Evolutionary conservation across 1,140 invertebrate species (phyloP), one percentile per base, ranked within the genome.

Genomic region (Neodiprion virginianus): DNA sequence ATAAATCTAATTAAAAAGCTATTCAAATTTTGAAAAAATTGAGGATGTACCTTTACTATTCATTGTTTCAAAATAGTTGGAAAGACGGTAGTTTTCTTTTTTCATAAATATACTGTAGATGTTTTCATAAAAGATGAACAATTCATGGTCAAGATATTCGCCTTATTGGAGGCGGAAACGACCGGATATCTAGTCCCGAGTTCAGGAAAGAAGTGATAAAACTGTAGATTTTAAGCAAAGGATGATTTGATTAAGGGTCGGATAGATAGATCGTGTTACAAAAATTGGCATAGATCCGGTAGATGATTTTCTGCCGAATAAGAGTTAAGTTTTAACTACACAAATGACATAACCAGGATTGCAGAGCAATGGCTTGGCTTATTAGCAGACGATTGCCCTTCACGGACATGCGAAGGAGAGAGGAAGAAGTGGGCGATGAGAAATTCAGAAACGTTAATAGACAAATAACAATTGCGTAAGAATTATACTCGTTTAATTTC

Each of bases 391-490:
- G 48, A 40, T 12, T 81, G 78, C 66, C 78, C 72, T 79, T 81
- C 77, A 80, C 28, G 67, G 76, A 14, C 68, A 77, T 77, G 72
- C 76, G 77, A 83, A 82, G 79, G 76, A 79, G 75, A 77, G 48
- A 28, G 66, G 21, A 69, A 14, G n/a, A 76, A 47, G 66, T 73
- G 72, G 76, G 73, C 40, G 48, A 48, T n/a, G 69, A 10, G 11
- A 50, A 49, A 23, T 48, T 21, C 66, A 12, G 66, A 68, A 14
- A 9, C 72, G 8, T 69, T 10, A 48, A 67, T 28, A 28, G 49
- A 67, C 40, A 48, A 50, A 75, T 40, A 69, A 8, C 40, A 12
- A 48, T 49, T 48, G 67, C 50, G 53, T 67, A 61, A 67, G 75
- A 67, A 48, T 47, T 17, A 53, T 76, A 73, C 28, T 40, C 28